These are phyloP conservation scores for Neelides folsomi DNA, from an alignment of 2,888 invertebrate genomes.

Conservation along the genomic window DNA sequence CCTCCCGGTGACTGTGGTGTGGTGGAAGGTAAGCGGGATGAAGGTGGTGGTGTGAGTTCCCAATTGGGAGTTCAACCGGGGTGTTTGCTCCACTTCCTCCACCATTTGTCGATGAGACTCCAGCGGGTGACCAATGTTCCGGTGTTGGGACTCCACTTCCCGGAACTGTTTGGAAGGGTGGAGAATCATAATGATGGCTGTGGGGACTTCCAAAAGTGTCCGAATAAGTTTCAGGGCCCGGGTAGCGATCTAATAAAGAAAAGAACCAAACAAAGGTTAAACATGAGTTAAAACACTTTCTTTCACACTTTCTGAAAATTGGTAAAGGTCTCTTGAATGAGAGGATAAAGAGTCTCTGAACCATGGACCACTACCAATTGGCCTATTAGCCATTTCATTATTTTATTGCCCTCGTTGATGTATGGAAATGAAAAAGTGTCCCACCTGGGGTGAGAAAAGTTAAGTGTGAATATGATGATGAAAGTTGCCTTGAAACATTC, in stretches of 20 bases:
- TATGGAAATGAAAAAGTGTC: too few relatives aligned
- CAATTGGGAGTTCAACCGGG: slow-evolving; percentile 42
- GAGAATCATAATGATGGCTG: slow-evolving; percentile 49
- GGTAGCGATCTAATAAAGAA: slow-evolving; percentile 32
- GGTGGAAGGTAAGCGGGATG: slow-evolving; percentile 36
- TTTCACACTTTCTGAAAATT: neutral
- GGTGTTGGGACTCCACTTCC: slow-evolving; percentile 43
- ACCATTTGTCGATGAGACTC: slow-evolving; percentile 11
- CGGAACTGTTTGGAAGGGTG: slow-evolving; percentile 62
- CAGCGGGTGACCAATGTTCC: slow-evolving; percentile 32
- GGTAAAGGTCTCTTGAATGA: too few relatives aligned
- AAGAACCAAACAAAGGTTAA: neutral
- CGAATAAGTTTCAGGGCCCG: slow-evolving; percentile 36
- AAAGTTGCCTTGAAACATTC: too few relatives aligned
- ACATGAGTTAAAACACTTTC: neutral
- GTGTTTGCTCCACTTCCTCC: slow-evolving; percentile 34
- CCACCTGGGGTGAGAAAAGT: too few relatives aligned
- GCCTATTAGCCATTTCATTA: too few relatives aligned
- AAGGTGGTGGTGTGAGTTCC: slow-evolving; percentile 43
- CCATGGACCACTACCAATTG: too few relatives aligned
- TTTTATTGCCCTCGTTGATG: too few relatives aligned
- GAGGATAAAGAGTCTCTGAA: too few relatives aligned
- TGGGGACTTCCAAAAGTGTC: slow-evolving; percentile 36
- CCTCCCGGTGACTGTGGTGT: slow-evolving; percentile 33
- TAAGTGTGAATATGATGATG: too few relatives aligned